A percentile compares a stretch with the other conserved stretches of the same genome.
phyloP scores from a whole-genome alignment of 2,888 invertebrate species.

The Rhaphigaster nebulosa region DNA sequence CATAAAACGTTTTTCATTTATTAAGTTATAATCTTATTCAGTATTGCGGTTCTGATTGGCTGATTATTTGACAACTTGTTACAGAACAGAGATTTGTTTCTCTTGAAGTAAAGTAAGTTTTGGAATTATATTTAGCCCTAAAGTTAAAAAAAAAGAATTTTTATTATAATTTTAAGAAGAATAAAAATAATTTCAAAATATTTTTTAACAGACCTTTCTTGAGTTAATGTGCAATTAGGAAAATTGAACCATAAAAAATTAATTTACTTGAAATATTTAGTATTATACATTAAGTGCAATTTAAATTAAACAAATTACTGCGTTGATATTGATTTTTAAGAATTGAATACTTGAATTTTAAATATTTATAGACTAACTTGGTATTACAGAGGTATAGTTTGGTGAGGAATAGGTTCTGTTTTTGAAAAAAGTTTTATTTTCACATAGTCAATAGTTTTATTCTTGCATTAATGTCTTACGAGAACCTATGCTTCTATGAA shows the following conservation, averaged over 20 bases:
- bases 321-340: not conserved
- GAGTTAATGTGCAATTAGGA: too few species aligned
- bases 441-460: not conserved
- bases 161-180: not conserved
- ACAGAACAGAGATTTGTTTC: not conserved
- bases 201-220: too few species aligned
- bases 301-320: too few species aligned
- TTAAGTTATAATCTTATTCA: not conserved
- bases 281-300: too few species aligned
- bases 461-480: not conserved
- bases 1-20: not conserved
- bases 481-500: not conserved
- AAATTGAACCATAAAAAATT: too few species aligned
- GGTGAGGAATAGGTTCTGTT: not conserved
- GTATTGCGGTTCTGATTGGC: not conserved
- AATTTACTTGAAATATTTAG: too few species aligned
- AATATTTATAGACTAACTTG: not conserved
- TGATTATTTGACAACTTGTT: not conserved
- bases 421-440: not conserved
- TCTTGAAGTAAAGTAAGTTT: not conserved
- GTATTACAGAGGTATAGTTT: not conserved
- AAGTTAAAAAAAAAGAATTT: not conserved
- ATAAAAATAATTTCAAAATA: not conserved
- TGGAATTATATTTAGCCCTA: not conserved
- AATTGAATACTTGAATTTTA: too few species aligned